Evolutionary conservation across 2,797 vertebrate genomes (phyloP).

Genomic region (Cossypha caffra): DNA sequence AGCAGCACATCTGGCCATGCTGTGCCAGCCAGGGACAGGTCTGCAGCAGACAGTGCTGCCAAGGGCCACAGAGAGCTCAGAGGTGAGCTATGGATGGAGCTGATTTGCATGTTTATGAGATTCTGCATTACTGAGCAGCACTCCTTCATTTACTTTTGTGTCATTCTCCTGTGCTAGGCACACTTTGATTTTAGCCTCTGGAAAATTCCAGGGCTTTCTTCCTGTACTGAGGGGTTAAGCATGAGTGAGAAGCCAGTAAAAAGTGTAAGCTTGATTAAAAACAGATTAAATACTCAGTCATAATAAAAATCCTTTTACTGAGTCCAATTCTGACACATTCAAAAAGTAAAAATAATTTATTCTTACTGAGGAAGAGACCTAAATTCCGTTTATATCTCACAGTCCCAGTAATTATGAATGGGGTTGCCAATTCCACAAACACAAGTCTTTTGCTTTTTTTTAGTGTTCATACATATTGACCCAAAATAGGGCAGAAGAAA

Average conservation of each 20-base stretch:
- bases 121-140: not conserved
- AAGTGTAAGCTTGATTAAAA: conserved; percentile 17
- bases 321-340: conserved; percentile 5
- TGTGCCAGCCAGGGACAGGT: not conserved
- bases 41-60: not conserved
- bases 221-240: not conserved
- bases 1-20: not conserved
- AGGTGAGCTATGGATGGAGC: not conserved
- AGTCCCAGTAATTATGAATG: not conserved
- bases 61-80: not conserved
- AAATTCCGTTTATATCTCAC: not conserved
- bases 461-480: not conserved
- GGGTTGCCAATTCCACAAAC: not conserved
- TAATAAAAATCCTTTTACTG: not conserved
- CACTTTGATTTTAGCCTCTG: not conserved
- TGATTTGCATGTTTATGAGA: conserved; percentile 32
- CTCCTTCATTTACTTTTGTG: not conserved
- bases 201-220: conserved; percentile 25
- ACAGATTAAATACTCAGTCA: not conserved
- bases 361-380: conserved; percentile 9
- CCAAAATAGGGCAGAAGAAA: not conserved
- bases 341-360: conserved; percentile 37
- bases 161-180: not conserved
- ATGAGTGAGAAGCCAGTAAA: not conserved
- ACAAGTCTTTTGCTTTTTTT: not conserved